Conservation (phyloP, 2,797 vertebrate genomes). For the Falco columbarius region DNA sequence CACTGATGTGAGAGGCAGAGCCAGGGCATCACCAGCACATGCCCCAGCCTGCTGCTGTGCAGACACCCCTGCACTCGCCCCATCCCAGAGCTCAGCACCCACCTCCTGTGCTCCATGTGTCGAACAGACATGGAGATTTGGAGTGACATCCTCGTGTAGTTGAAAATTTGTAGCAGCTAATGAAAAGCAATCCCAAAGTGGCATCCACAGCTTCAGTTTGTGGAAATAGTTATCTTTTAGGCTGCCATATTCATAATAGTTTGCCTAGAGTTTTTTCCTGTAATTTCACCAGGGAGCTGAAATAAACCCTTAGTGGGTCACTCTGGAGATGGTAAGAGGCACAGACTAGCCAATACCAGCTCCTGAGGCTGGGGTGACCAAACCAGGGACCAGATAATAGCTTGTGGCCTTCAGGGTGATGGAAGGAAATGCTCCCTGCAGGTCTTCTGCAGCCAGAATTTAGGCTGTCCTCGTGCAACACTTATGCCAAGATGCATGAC, state of each 20-base stretch:
- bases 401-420: not conserved
- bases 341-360: not conserved
- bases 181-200: not conserved
- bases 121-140: not conserved
- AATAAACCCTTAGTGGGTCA: not conserved
- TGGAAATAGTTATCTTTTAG: not conserved
- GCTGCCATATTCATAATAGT: not conserved
- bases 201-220: not conserved
- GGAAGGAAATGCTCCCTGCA: not conserved
- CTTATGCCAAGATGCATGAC: not conserved
- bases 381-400: not conserved
- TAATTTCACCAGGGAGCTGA: not conserved
- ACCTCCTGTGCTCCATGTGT: fast-evolving
- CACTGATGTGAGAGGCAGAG: not conserved
- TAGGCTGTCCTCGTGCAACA: not conserved
- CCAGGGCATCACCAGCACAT: fast-evolving
- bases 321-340: not conserved
- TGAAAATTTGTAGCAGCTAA: not conserved
- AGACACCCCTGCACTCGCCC: not conserved
- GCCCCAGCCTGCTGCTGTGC: not conserved
- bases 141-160: not conserved
- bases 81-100: not conserved
- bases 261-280: not conserved
- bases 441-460: not conserved
- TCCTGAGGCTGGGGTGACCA: not conserved